Evolutionary conservation across 2,888 invertebrate genomes (phyloP).

Genomic region (Caenorhabditis sinica): DNA sequence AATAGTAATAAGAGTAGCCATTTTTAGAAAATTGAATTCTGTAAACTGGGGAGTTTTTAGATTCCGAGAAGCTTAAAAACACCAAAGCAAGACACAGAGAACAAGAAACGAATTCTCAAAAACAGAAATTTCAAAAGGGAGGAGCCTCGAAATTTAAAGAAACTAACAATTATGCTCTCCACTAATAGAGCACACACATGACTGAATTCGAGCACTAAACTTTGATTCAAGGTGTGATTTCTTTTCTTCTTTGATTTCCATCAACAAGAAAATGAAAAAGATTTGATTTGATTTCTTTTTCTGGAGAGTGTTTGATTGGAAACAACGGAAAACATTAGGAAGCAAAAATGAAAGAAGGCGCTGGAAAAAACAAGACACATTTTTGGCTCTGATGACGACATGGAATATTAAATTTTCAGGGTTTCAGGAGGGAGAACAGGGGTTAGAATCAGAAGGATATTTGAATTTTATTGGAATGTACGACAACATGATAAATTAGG

Average conservation of each 20-base stretch:
- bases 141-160: not conserved
- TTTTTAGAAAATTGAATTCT: not conserved
- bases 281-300: not conserved
- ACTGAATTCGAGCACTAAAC: no score
- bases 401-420: not conserved
- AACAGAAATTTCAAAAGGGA: not conserved
- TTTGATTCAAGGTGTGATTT: slow-evolving; percentile 10
- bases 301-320: not conserved
- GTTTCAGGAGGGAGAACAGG: not conserved
- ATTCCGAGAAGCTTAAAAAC: no score
- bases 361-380: no score
- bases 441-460: not conserved
- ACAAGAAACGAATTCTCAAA: not conserved
- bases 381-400: not conserved
- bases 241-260: not conserved
- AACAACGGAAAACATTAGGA: not conserved
- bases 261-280: not conserved
- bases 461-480: no score
- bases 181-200: not conserved
- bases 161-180: not conserved
- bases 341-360: no score
- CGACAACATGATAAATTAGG: no score
- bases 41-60: no score
- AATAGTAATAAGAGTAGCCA: slow-evolving; percentile 2
- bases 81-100: not conserved